phyloP scores from a whole-genome alignment of 2,888 invertebrate genomes.

The Nomada ferruginata region DNA sequence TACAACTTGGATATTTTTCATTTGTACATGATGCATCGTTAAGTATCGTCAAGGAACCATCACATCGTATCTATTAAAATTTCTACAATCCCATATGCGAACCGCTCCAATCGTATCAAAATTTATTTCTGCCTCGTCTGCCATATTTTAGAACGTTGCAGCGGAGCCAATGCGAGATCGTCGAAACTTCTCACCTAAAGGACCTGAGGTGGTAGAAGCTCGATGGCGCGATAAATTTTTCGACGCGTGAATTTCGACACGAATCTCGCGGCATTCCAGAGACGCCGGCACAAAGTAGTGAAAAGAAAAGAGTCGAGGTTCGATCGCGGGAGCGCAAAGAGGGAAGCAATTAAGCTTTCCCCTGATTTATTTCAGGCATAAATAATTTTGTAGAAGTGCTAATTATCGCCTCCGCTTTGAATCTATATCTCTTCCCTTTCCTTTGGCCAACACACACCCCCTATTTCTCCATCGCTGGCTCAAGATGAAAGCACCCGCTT shows the following conservation, averaged over 20 bases:
- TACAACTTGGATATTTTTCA: no score
- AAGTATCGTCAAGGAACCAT: no score
- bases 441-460: constrained; percentile 9
- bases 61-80: no score
- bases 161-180: neutral
- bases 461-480: constrained; percentile 44
- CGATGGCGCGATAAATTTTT: constrained; percentile 5
- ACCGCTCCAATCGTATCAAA: neutral
- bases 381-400: constrained; percentile 83
- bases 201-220: neutral
- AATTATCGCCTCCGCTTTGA: constrained; percentile 79
- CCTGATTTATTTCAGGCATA: constrained; percentile 82
- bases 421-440: constrained; percentile 69
- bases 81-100: neutral
- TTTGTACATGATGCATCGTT: no score
- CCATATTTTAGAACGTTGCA: neutral
- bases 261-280: constrained; percentile 37
- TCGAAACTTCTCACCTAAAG: neutral
- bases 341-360: constrained; percentile 82
- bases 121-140: neutral
- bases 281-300: constrained; percentile 16
- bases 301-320: constrained; percentile 29
- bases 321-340: constrained; percentile 68
- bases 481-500: constrained; percentile 82
- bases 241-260: constrained; percentile 32